Evolutionary conservation across 1,140 invertebrate genomes (phyloP).

Genomic region (Bathynomus jamesi): DNA sequence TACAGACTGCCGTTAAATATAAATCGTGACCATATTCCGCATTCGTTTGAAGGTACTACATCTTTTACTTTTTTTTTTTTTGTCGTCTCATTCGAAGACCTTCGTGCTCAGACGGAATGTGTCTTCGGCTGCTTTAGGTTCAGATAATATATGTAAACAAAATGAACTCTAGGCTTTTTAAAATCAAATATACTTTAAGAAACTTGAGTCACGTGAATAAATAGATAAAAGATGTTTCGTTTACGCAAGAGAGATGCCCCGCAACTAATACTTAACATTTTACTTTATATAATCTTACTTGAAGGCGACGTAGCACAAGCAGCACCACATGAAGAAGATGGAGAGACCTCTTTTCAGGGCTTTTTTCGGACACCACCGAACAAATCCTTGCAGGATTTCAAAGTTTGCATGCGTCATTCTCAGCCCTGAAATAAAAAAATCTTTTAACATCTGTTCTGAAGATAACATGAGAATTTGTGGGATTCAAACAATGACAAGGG

Average conservation of each 20-base stretch:
- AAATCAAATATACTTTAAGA: background rate
- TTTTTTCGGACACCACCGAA: background rate
- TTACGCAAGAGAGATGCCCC: background rate
- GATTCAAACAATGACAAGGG: background rate
- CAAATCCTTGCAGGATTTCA: background rate
- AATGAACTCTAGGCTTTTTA: background rate
- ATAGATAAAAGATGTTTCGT: background rate
- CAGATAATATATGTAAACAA: background rate
- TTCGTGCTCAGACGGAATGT: background rate
- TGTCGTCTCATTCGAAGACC: no score
- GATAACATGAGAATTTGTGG: no score
- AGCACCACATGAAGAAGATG: background rate
- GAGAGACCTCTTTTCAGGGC: background rate
- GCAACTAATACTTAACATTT: background rate
- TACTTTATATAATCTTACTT: background rate
- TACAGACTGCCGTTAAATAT: no score
- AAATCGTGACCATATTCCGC: no score
- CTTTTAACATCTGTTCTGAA: background rate
- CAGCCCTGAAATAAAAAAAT: background rate
- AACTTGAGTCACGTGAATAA: no score
- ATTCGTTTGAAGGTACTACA: no score
- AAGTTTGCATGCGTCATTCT: background rate
- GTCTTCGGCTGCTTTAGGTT: background rate
- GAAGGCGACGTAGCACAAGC: background rate
- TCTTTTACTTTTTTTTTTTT: no score